phyloP scores from a whole-genome alignment of 2,888 invertebrate species.

The Trileptium ribeirensis region DNA sequence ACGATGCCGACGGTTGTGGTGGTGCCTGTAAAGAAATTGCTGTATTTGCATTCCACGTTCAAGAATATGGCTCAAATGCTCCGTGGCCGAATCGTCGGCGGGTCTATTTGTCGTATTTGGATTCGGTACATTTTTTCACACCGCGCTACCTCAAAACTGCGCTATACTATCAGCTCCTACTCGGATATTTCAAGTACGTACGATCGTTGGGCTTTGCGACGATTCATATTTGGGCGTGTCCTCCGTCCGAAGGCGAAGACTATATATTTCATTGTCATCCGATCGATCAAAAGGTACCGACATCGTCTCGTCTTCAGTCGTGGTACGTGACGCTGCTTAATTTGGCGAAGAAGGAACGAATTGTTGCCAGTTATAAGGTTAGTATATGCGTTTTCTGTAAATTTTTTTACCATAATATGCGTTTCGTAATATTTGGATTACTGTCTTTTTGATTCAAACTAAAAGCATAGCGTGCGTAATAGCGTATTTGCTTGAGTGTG shows the following conservation, averaged over 20 bases:
- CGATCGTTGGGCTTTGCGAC: constrained; percentile 67
- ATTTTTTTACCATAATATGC: too few relatives aligned
- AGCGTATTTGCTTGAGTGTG: too few relatives aligned
- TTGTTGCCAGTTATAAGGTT: too few relatives aligned
- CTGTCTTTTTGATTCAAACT: too few relatives aligned
- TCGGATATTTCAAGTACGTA: constrained; percentile 94
- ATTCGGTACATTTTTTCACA: constrained; percentile 96
- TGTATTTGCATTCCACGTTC: constrained; percentile 99
- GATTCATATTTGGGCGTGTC: constrained; percentile 99
- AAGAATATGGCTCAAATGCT: constrained; percentile 95
- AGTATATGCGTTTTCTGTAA: too few relatives aligned
- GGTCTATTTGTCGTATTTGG: constrained; percentile 93
- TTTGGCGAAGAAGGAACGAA: too few relatives aligned
- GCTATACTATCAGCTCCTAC: constrained; percentile 93
- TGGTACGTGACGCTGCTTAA: too few relatives aligned
- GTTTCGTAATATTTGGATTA: too few relatives aligned
- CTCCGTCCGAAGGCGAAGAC: constrained; percentile 96
- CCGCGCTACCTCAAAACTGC: constrained; percentile 89
- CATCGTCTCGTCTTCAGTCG: constrained; percentile 92
- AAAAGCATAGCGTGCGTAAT: too few relatives aligned
- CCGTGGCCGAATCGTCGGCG: constrained; percentile 82
- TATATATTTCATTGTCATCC: constrained; percentile 99
- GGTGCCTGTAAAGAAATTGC: too few relatives aligned
- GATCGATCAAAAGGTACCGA: constrained; percentile 93
- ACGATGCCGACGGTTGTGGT: too few relatives aligned